Evolutionary conservation across 1,140 invertebrate genomes (phyloP), one percentile per base, ranked within the genome.

Genomic region (Tribolium madens): DNA sequence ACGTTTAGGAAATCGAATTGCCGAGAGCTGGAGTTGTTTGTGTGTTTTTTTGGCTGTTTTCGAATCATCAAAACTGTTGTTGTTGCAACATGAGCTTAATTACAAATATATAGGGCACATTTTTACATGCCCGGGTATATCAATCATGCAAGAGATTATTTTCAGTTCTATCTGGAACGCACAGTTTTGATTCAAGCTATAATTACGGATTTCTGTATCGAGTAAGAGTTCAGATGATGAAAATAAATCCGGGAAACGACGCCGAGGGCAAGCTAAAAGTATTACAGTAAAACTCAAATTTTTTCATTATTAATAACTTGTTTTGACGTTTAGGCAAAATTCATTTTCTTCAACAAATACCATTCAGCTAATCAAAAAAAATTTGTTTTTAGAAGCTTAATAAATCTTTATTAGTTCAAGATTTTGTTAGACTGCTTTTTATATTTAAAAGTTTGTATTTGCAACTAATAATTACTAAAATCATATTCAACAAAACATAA

Each of bases 31-130:
- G 57, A 13, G 9, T 31, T 64, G 57, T 64, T 33, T 64, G 1
- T 26, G 18, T 60, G 10, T 60, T 60, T 60, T 60, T 52, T 26
- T 26, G 21, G 15, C 7, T 52, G 50, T 64, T 64, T 64, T 31
- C 26, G 26, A 64, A 10, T 64, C 57, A 33, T 64, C 57, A 33
- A 64, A 64, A 64, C 57, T 64, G 57, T 64, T 64, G 57, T 33
- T 64, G 12, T 64, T 64, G 57, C 57, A 64, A 64, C 21, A 64
- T 12, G 21, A 33, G n/a, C n/a, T 31, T 33, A 33, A 64, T 64
- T 64, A 64, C 26, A 12, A n/a, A 33, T 12, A 64, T 64, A 64
- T 64, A n/a, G 57, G 26, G 21, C 26, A 14, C 57, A 64, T 64
- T 64, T 64, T 64, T 64, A 64, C 57, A 31, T 31, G 57, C 21